These are phyloP conservation scores for Dipodomys merriami DNA, from an alignment of 2,113 vertebrate species.

Conservation along the genomic window DNA sequence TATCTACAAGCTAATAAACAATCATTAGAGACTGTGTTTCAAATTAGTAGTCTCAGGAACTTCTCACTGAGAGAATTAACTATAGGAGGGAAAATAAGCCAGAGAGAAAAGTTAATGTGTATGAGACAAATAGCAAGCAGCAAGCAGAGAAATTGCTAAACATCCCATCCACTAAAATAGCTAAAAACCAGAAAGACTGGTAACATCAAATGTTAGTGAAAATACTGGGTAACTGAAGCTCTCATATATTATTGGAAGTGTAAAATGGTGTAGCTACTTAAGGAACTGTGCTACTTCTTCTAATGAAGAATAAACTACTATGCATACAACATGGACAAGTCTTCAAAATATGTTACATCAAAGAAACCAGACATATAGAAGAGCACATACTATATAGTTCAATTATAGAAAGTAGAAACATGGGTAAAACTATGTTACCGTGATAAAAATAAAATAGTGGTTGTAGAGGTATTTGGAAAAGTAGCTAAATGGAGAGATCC, in stretches of 20 bases:
- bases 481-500: neutral
- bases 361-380: conserved; percentile 32
- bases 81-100: neutral
- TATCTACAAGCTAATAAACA: neutral
- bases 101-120: neutral
- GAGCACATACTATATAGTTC: neutral
- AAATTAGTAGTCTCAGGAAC: conserved; percentile 28
- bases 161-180: neutral
- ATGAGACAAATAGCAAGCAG: neutral
- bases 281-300: neutral
- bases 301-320: neutral
- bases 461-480: neutral
- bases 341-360: neutral
- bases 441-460: neutral
- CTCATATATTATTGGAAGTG: neutral
- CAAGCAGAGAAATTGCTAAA: neutral
- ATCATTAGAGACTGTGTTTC: neutral
- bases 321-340: neutral
- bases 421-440: neutral
- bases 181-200: neutral
- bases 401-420: neutral
- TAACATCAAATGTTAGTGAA: neutral
- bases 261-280: neutral
- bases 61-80: neutral
- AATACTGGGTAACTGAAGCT: neutral